Base-by-base conservation (phyloP, 2,113 vertebrate genomes). In the Pardalotus punctatus region DNA sequence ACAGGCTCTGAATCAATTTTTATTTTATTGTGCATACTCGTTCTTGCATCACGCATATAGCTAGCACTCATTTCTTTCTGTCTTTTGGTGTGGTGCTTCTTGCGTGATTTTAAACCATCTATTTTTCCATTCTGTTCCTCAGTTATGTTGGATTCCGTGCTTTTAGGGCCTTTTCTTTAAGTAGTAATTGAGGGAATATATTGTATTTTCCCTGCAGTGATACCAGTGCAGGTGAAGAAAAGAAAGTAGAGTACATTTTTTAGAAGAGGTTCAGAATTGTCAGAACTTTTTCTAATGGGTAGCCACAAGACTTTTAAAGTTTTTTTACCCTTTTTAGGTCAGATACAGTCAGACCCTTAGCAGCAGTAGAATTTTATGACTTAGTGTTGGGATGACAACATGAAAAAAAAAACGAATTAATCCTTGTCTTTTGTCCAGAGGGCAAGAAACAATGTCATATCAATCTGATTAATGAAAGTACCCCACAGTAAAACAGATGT, bases 241-340 rank as follows among this genome's bases (percentile, higher is more conserved):
- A 76, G 5, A 29, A n/a, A 67, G 10, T 8, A 42, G 3, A 29
- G 6, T 29, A 47, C 5, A 31, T 25, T 71, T 18, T 65, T 86
- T 69, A 45, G 62, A 47, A 65, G 28, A 14, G 13, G 2, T 40
- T 74, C 12, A 67, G 24, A 81, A 56, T n/a, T 86, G 3, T 54
- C 14, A 27, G 15, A 51, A 69, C 4, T 13, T 6, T 60, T 94
- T 54, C 3, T n/a, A 66, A 69, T 10, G 16, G 7, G 2, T 42
- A 53, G 5, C 4, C 18, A 54, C 6, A 45, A 36, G 3, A 2
- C 2, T 23, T 51, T 40, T 6, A 1, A 6, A 10, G 6, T 25
- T 23, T 47, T 25, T 12, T 36, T 24, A 33, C 1, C 83, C 11
- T 69, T 65, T 70, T 36, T 11, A 45, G 2, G 8, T 50, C 3